These are phyloP conservation scores for Cathartes aura DNA, from an alignment of 2,113 vertebrate species.

Conservation along the genomic window DNA sequence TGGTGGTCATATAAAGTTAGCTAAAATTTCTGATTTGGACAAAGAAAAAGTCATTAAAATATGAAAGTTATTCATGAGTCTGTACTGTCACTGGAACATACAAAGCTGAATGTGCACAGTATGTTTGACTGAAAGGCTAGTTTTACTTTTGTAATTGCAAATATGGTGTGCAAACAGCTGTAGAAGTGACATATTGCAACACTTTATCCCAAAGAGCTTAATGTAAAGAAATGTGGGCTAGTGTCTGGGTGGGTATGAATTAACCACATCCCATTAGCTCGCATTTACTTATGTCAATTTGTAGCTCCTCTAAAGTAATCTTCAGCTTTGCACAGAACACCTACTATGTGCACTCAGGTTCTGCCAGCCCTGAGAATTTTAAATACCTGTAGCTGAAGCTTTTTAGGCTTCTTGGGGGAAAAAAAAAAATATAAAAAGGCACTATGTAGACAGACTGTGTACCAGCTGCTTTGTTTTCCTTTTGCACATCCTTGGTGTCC, in stretches of 20 bases:
- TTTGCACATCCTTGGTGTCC: neutral
- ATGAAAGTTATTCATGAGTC: neutral
- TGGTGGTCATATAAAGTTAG: neutral
- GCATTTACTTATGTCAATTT: neutral
- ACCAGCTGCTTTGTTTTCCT: neutral
- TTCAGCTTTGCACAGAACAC: neutral
- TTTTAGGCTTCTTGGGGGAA: neutral
- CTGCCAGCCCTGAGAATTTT: neutral
- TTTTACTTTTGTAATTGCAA: neutral
- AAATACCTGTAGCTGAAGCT: neutral
- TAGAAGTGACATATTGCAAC: neutral
- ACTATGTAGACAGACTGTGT: neutral
- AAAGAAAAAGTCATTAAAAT: neutral
- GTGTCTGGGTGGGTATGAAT: neutral
- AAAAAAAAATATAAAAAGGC: neutral
- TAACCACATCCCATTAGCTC: accelerated
- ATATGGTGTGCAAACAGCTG: neutral
- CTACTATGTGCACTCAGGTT: neutral
- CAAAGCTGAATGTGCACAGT: neutral
- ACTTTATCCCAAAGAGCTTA: neutral
- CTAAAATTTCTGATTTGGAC: neutral
- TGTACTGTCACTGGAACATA: neutral
- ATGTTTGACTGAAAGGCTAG: neutral
- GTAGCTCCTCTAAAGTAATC: neutral
- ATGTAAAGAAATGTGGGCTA: neutral